Evolutionary conservation across 2,888 invertebrate species (phyloP), one percentile per base, ranked within the genome.

Genomic region (Athripsodes cinereus): DNA sequence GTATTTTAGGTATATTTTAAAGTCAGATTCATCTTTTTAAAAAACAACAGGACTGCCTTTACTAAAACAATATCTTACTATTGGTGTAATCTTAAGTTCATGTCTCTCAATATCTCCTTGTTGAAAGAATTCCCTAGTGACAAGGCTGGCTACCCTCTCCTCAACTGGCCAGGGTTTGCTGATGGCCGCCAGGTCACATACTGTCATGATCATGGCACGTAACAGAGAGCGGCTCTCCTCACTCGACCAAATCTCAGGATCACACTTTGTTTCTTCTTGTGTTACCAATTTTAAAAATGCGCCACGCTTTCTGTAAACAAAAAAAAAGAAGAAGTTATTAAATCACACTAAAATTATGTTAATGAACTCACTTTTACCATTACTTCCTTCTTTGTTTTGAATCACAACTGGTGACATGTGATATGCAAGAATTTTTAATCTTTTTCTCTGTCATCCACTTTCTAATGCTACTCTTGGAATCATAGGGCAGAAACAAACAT

Each of bases 111-210:
- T 86, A 70, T 95, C 95, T 21, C 95, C 94, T 74, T 94, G 95
- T 62, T 94, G 86, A 73, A 95, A 95, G 80, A 95, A 95, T 74
- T 95, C 95, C 1, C 90, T 90, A 63, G 92, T 92, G 1, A 95
- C 94, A 34, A 95, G 78, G 65, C 92, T 92, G 1, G 94, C 94
- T n/a, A 96, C 93, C 60, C 92, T 83, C 66, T 90, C 86, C 73
- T 95, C 94, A 54, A 93, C 88, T 5, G 90, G 88, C 95, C 95
- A 95, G 1, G 95, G 95, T 72, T 95, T 96, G 53, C 93, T 93
- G 68, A 95, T 95, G 64, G 95, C 95, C 56, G 94, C 93, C 65
- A 96, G 80, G 81, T 96, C 95, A 74, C 94, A 95, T 40, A 92
- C 92, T 22, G 95, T 96, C 95, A 96, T 95, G 71, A 92, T 80